Conservation (phyloP, 2,888 invertebrate species). For the Anodontia alba region DNA sequence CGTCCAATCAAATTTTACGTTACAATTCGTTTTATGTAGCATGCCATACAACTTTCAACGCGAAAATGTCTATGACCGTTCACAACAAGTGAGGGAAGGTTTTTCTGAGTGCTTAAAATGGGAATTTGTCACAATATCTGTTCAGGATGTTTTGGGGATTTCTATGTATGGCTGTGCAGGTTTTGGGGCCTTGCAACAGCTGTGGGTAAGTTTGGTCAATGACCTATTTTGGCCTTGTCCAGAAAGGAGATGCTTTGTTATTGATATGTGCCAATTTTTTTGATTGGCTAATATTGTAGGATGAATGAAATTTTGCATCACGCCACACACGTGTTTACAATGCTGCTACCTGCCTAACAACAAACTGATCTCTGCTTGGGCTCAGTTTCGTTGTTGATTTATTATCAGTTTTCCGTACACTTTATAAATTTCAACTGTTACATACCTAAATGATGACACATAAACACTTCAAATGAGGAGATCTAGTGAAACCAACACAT, state of each 20-base stretch:
- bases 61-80: not conserved
- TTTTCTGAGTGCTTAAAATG: slow-evolving; percentile 34
- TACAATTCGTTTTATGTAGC: not conserved
- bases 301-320: slow-evolving; percentile 27
- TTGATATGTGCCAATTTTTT: not conserved
- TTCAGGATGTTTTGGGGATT: slow-evolving; percentile 53
- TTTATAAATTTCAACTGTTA: no score
- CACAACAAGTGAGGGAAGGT: no score
- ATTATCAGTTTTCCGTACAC: no score
- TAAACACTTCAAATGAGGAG: no score
- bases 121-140: slow-evolving; percentile 48
- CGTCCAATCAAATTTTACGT: not conserved
- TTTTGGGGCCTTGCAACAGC: slow-evolving; percentile 67
- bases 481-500: no score
- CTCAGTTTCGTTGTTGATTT: no score
- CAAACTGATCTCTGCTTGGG: not conserved
- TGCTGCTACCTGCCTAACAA: not conserved
- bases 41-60: not conserved
- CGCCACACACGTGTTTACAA: slow-evolving; percentile 22
- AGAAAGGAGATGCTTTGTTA: not conserved
- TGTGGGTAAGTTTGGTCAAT: slow-evolving; percentile 61
- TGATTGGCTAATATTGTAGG: slow-evolving; percentile 35
- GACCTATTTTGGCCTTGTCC: slow-evolving; percentile 6
- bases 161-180: slow-evolving; percentile 65
- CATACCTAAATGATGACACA: no score